Conservation (phyloP, 30 jellyfish, hydroid and myxozoan genomes). For the Cassiopea xamachana region DNA sequence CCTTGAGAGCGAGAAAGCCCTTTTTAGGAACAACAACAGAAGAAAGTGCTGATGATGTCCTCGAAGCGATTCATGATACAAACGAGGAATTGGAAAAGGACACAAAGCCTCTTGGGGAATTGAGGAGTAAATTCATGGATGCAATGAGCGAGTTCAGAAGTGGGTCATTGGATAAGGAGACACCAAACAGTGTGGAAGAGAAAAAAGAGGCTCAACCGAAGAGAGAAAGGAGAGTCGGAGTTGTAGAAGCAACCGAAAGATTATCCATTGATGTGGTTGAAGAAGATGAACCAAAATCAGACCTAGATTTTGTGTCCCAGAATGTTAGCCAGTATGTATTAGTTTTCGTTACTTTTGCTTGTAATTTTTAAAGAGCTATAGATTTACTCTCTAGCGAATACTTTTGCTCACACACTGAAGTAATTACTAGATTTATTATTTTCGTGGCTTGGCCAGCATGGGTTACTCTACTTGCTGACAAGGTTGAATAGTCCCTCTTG, state of each 20-base stretch:
- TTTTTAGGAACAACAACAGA: conserved; percentile 67
- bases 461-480: too few species aligned
- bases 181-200: conserved; percentile 18
- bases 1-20: conserved; percentile 53
- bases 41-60: conserved; percentile 42
- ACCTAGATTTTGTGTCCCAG: conserved; percentile 83
- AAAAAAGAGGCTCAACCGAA: background rate
- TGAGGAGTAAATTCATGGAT: conserved; percentile 44
- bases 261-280: background rate
- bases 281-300: conserved; percentile 54
- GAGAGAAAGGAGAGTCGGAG: conserved; percentile 38
- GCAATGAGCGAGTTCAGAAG: conserved; percentile 63
- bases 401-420: too few species aligned
- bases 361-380: too few species aligned
- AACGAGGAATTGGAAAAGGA: conserved; percentile 40
- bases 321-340: conserved; percentile 74
- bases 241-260: conserved; percentile 1
- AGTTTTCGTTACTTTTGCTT: background rate
- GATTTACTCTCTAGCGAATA: too few species aligned
- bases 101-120: conserved; percentile 43
- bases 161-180: conserved; percentile 42
- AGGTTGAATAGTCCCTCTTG: too few species aligned
- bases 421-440: too few species aligned
- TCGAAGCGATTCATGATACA: conserved; percentile 45
- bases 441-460: too few species aligned